Evolutionary conservation across 1,140 invertebrate species (phyloP).

Genomic region (Conopomorpha cramerella): DNA sequence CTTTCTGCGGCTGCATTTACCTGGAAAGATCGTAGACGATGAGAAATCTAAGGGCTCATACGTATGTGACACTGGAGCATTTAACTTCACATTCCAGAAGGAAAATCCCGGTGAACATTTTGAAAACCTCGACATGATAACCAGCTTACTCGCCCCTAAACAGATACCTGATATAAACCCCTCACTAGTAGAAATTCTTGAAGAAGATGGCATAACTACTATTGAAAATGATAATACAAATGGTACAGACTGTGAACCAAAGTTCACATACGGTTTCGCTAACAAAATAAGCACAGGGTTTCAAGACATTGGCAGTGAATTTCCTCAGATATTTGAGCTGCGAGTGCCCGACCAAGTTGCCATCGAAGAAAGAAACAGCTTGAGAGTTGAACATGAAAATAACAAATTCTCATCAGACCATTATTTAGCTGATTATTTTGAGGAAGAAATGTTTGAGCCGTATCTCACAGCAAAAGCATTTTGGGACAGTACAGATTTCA

Average conservation of each 20-base stretch:
- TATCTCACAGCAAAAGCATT: slow-evolving; percentile 47
- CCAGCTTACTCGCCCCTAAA: slow-evolving; percentile 66
- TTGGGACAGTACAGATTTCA: slow-evolving; percentile 48
- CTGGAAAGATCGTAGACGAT: slow-evolving; percentile 71
- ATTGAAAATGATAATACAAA: slow-evolving; percentile 15
- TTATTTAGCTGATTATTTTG: slow-evolving; percentile 79
- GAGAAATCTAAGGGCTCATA: slow-evolving; percentile 70
- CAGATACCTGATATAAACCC: slow-evolving; percentile 52
- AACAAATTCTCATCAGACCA: slow-evolving; percentile 79
- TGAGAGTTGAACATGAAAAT: slow-evolving; percentile 67
- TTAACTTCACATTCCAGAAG: slow-evolving; percentile 73
- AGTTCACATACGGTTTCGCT: slow-evolving; percentile 58
- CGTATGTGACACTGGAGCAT: slow-evolving; percentile 72
- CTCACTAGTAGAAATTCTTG: slow-evolving; percentile 49
- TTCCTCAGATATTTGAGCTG: slow-evolving; percentile 62
- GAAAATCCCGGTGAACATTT: slow-evolving; percentile 69
- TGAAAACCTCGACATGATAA: slow-evolving; percentile 75
- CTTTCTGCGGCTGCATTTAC: slow-evolving; percentile 73
- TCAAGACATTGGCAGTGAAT: slow-evolving; percentile 47
- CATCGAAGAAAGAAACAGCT: slow-evolving; percentile 58
- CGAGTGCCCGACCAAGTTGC: slow-evolving; percentile 64
- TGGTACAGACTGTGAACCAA: too few relatives aligned
- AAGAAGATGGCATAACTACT: slow-evolving; percentile 42
- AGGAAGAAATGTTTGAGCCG: slow-evolving; percentile 60
- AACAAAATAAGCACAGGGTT: slow-evolving; percentile 55